These are phyloP conservation scores for Catostomus latipinnis DNA, from an alignment of 2,797 vertebrate species.

Conservation along the genomic window DNA sequence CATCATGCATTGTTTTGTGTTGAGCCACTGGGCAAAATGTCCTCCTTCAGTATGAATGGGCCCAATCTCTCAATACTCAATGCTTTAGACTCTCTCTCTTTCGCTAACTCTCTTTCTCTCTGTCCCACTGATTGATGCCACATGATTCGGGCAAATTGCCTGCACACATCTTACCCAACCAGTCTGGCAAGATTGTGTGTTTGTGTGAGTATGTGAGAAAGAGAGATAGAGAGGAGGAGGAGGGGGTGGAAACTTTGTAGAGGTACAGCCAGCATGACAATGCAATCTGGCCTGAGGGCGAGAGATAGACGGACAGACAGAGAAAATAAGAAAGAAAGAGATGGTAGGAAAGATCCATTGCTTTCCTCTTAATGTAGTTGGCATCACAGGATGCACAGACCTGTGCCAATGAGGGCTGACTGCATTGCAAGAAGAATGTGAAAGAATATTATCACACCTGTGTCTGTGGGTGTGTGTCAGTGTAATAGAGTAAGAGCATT, in stretches of 20 bases:
- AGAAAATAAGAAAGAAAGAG: conserved; percentile 13
- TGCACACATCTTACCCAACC: conserved; percentile 52
- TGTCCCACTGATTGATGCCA: conserved; percentile 54
- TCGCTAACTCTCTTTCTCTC: conserved; percentile 31
- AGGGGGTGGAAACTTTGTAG: conserved; percentile 16
- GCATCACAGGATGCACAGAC: conserved; percentile 35
- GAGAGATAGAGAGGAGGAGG: conserved; percentile 12
- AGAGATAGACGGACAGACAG: conserved; percentile 25
- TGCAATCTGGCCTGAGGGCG: conserved; percentile 52
- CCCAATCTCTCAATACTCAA: conserved; percentile 68
- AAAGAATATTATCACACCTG: conserved; percentile 33
- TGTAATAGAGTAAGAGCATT: neutral
- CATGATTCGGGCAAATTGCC: conserved; percentile 57
- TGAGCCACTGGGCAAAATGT: conserved; percentile 64
- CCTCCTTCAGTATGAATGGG: conserved; percentile 59
- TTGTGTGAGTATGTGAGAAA: conserved; percentile 22
- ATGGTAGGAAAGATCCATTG: conserved; percentile 44
- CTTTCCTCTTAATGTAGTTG: conserved; percentile 49
- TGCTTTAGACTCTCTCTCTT: conserved; percentile 45
- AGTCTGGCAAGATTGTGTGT: conserved; percentile 43
- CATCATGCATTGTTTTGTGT: conserved; percentile 76
- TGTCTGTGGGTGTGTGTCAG: conserved; percentile 17
- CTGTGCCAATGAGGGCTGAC: conserved; percentile 42
- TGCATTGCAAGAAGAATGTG: conserved; percentile 49
- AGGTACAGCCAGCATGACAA: conserved; percentile 55